These are phyloP conservation scores for Syngnathus floridae DNA, from an alignment of 2,113 vertebrate species.

Conservation along the genomic window DNA sequence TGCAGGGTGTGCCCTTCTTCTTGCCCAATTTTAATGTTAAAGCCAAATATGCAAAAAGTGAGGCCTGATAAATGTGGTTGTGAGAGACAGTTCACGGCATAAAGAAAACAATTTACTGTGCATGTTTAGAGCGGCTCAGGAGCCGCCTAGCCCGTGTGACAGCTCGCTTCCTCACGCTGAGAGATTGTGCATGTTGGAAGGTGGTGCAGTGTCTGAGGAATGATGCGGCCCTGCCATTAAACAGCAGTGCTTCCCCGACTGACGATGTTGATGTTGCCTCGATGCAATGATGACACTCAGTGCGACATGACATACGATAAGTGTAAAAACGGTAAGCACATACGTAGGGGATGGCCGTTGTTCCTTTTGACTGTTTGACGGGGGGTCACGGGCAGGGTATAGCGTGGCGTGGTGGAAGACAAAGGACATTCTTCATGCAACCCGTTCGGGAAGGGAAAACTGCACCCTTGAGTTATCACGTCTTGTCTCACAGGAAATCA, in stretches of 20 bases:
- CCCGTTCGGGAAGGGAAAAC: slow-evolving; percentile 34
- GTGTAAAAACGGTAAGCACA: slow-evolving; percentile 49
- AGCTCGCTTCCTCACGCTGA: slow-evolving; percentile 49
- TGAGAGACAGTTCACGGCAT: slow-evolving; percentile 24
- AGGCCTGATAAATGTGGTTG: slow-evolving; percentile 17
- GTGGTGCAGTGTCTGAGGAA: slow-evolving; percentile 43
- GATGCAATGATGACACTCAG: slow-evolving; percentile 44
- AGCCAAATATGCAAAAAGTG: slow-evolving; percentile 6
- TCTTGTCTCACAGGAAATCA: slow-evolving; percentile 46
- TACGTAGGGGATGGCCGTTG: slow-evolving; percentile 1
- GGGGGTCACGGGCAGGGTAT: slow-evolving; percentile 34
- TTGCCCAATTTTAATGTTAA: not conserved
- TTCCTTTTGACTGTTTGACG: slow-evolving; percentile 49
- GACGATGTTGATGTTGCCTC: slow-evolving; percentile 45
- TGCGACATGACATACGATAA: slow-evolving; percentile 52
- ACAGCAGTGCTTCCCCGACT: slow-evolving; percentile 36
- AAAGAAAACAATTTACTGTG: slow-evolving; percentile 19
- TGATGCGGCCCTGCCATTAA: slow-evolving; percentile 51
- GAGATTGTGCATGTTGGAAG: slow-evolving; percentile 35
- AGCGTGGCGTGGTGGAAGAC: slow-evolving; percentile 10
- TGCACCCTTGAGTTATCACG: slow-evolving; percentile 53
- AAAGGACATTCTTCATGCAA: slow-evolving; percentile 47
- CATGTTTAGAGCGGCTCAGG: slow-evolving; percentile 29
- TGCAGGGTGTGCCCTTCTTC: not conserved
- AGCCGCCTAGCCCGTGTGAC: slow-evolving; percentile 43